A percentile compares a stretch with the other conserved stretches of the same genome.
phyloP scores from a whole-genome alignment of 2,888 invertebrate species.

The Mesodorylaimus sp. region DNA sequence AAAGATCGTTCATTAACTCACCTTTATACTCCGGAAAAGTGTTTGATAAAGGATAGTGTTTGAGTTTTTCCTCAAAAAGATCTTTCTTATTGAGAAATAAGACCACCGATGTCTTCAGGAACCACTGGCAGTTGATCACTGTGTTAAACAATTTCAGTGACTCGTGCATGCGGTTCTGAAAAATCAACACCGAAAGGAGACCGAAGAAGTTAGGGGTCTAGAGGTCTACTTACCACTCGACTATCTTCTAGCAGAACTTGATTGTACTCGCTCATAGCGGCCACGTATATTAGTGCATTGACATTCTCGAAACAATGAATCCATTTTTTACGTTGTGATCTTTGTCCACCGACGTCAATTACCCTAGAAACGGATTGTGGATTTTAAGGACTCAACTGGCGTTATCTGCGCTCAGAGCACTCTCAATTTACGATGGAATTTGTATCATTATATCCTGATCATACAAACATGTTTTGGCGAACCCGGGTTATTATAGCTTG shows the following conservation, averaged over 20 bases:
- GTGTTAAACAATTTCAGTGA: slow-evolving; percentile 27
- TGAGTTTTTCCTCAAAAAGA: slow-evolving; percentile 25
- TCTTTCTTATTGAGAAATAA: slow-evolving; percentile 26
- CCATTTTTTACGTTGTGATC: slow-evolving; percentile 99
- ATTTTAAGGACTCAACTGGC: no score
- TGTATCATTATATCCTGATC: no score
- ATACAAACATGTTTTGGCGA: no score
- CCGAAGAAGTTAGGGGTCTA: no score
- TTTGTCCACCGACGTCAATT: slow-evolving; percentile 99
- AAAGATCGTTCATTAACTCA: no score
- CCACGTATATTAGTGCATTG: slow-evolving; percentile 48
- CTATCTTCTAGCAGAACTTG: no score
- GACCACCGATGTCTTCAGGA: slow-evolving; percentile 28
- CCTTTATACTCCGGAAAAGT: slow-evolving; percentile 29
- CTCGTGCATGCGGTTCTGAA: slow-evolving; percentile 28
- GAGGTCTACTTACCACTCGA: no score
- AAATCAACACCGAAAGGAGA: no score
- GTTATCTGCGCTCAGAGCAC: no score
- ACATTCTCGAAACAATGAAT: slow-evolving; percentile 99
- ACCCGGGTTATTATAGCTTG: no score
- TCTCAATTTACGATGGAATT: no score
- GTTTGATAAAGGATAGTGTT: slow-evolving; percentile 18
- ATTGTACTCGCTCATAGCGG: slow-evolving; percentile 21
- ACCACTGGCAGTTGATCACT: slow-evolving; percentile 27
- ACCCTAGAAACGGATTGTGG: slow-evolving; percentile 53